Conservation (phyloP, 2,797 vertebrate species). For the Trachurus trachurus region DNA sequence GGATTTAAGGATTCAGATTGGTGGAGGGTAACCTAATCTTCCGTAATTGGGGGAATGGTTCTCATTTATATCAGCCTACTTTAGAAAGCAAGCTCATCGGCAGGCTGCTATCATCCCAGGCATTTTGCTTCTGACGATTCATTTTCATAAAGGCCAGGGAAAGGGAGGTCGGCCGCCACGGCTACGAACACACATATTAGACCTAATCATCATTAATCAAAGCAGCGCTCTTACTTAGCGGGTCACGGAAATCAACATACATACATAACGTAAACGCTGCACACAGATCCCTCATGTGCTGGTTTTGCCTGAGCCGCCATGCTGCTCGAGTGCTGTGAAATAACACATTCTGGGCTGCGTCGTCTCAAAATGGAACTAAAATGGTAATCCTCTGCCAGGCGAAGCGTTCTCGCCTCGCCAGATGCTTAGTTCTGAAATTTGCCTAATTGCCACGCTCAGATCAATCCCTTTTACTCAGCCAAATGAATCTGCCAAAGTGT, state of each 20-base stretch:
- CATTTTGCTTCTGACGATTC: conserved; percentile 60
- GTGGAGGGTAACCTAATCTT: conserved; percentile 82
- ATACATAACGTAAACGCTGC: conserved; percentile 27
- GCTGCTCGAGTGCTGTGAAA: conserved; percentile 65
- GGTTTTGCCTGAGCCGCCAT: conserved; percentile 33
- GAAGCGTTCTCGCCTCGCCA: conserved; percentile 77
- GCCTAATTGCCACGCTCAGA: conserved; percentile 82
- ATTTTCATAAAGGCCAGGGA: conserved; percentile 66
- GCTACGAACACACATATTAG: conserved; percentile 57
- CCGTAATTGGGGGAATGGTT: conserved; percentile 81
- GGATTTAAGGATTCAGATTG: conserved; percentile 82
- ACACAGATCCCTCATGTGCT: conserved; percentile 38
- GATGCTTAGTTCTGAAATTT: conserved; percentile 83
- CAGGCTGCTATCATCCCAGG: conserved; percentile 68
- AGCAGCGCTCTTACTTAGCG: conserved; percentile 51
- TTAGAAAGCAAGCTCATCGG: conserved; percentile 70
- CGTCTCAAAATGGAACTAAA: conserved; percentile 75
- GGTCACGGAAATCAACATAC: conserved; percentile 48
- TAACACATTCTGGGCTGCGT: conserved; percentile 73
- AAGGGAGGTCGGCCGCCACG: conserved; percentile 34
- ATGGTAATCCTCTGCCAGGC: conserved; percentile 79
- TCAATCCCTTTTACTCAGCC: conserved; percentile 78
- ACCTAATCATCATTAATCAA: conserved; percentile 69
- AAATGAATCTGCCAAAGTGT: conserved; percentile 74
- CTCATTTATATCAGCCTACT: conserved; percentile 80